Percentiles rank a stretch among this genome's conserved stretches.
These are phyloP conservation scores for Arremon brunneinucha DNA, from an alignment of 2,797 vertebrate genomes.

Conservation along the genomic window DNA sequence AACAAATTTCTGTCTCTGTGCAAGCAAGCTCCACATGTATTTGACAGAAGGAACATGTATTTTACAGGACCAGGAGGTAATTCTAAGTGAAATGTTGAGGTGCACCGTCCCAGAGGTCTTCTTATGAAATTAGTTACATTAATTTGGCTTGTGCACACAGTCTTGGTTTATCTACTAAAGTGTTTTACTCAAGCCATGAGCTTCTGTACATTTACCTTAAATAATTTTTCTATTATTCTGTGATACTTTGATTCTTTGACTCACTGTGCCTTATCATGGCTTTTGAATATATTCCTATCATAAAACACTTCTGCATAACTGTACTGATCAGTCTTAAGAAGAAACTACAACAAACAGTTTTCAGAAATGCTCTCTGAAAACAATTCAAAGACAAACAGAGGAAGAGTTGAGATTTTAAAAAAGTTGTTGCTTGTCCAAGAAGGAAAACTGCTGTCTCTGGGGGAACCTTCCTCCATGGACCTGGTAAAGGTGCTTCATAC, in stretches of 20 bases:
- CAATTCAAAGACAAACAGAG: not conserved
- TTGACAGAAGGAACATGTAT: conserved; percentile 3
- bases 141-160: rapidly evolving
- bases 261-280: not conserved
- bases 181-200: rapidly evolving
- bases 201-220: not conserved
- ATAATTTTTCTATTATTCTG: not conserved
- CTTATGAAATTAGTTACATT: not conserved
- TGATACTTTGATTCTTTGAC: not conserved
- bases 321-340: not conserved
- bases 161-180: no score
- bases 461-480: not conserved
- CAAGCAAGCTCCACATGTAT: not conserved
- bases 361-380: not conserved
- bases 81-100: not conserved
- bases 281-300: not conserved
- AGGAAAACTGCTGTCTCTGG: not conserved
- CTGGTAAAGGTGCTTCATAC: not conserved
- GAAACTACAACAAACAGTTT: not conserved
- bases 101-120: not conserved
- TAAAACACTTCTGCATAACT: not conserved
- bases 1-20: not conserved
- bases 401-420: not conserved
- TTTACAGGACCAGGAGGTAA: not conserved
- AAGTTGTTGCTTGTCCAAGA: not conserved